Conservation (phyloP, 1,140 invertebrate genomes). For the Neotoxoptera formosana region DNA sequence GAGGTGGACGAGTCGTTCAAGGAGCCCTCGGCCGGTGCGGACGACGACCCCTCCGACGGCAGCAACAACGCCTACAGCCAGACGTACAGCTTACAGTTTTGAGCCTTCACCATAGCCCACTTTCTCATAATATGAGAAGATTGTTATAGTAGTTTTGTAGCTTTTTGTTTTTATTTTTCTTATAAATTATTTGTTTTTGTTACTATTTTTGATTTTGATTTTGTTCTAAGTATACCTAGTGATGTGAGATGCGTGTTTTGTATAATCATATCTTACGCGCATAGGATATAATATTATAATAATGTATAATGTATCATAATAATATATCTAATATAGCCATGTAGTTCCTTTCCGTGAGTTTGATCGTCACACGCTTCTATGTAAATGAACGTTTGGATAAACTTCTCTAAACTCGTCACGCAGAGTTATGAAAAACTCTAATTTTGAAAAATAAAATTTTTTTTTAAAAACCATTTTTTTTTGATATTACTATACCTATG, state of each 20-base stretch:
- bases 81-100: slow-evolving; percentile 12
- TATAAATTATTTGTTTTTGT: slow-evolving; percentile 18
- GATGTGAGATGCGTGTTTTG: not conserved
- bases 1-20: slow-evolving; percentile 33
- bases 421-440: not conserved
- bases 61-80: slow-evolving; percentile 30
- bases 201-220: not conserved
- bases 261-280: not conserved
- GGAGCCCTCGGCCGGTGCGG: not conserved
- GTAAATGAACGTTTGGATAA: not conserved
- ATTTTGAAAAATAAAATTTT: not conserved
- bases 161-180: not conserved
- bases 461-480: not conserved
- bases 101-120: not conserved
- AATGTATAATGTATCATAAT: not conserved
- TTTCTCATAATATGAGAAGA: not conserved
- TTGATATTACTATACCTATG: not conserved
- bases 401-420: not conserved
- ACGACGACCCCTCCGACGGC: slow-evolving; percentile 6
- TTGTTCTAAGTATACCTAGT: not conserved
- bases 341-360: not conserved
- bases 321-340: not conserved
- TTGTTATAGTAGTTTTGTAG: not conserved
- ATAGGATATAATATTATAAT: not conserved
- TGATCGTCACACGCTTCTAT: not conserved